A percentile compares a stretch with the other conserved stretches of the same genome.
These are phyloP conservation scores for Perodicticus potto DNA, from an alignment of 2,797 vertebrate species.

Conservation along the genomic window DNA sequence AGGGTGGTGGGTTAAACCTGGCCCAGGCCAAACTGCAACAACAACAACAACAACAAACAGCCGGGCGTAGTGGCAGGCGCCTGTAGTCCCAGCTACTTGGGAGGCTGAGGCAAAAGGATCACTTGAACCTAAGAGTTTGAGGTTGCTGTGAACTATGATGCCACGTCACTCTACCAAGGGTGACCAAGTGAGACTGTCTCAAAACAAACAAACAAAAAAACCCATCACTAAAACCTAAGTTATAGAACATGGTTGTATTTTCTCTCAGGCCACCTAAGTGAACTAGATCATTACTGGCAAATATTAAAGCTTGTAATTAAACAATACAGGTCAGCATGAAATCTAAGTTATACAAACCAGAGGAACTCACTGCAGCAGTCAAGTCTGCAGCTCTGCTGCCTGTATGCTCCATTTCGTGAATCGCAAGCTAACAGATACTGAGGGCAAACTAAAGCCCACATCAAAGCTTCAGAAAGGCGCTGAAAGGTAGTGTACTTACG, in stretches of 20 bases:
- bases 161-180: too few relatives aligned
- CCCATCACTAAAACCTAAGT: background rate
- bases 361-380: background rate
- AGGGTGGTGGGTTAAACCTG: too few relatives aligned
- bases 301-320: background rate
- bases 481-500: slow-evolving; percentile 39
- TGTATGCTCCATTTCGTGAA: background rate
- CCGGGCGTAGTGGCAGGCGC: too few relatives aligned
- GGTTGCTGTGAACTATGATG: too few relatives aligned
- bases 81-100: too few relatives aligned
- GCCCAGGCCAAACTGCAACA: too few relatives aligned
- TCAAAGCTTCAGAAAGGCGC: slow-evolving; percentile 24
- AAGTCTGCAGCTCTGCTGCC: background rate
- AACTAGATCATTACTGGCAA: background rate
- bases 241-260: background rate
- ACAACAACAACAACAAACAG: too few relatives aligned
- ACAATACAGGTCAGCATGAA: background rate
- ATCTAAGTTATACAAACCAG: background rate
- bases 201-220: background rate
- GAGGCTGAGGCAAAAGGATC: too few relatives aligned
- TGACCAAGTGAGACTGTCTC: too few relatives aligned
- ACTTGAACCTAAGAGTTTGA: too few relatives aligned
- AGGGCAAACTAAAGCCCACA: background rate
- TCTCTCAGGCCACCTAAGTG: background rate
- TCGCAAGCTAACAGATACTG: background rate